Evolutionary conservation across 2,797 vertebrate species (phyloP).

Genomic region (Gymnoscopelus braueri): DNA sequence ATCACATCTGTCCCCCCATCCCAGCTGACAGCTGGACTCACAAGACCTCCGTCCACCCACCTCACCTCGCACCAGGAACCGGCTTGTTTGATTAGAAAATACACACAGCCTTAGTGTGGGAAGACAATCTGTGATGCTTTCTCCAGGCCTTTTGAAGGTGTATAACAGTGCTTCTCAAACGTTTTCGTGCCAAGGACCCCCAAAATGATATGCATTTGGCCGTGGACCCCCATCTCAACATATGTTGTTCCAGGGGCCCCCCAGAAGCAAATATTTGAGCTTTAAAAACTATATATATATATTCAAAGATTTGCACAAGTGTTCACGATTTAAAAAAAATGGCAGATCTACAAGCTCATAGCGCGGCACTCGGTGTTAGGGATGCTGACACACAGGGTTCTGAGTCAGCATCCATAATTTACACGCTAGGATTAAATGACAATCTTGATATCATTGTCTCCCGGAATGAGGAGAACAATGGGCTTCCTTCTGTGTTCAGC

Average conservation of each 20-base stretch:
- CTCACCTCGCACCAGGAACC: conserved; percentile 46
- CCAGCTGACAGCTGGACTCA: conserved; percentile 20
- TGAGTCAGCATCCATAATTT: not conserved
- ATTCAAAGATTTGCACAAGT: too few relatives aligned
- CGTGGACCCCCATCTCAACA: too few relatives aligned
- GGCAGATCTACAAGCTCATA: too few relatives aligned
- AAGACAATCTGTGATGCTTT: not conserved
- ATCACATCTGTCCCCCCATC: conserved; percentile 3
- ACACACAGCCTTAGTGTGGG: too few relatives aligned
- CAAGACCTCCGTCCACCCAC: not conserved
- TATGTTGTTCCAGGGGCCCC: too few relatives aligned
- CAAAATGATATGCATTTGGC: too few relatives aligned
- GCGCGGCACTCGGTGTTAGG: too few relatives aligned
- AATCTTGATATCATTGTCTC: not conserved
- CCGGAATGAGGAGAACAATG: not conserved
- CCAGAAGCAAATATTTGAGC: too few relatives aligned
- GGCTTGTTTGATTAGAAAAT: conserved; percentile 53
- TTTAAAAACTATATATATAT: too few relatives aligned
- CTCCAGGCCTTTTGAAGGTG: conserved; percentile 18
- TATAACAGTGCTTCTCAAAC: too few relatives aligned
- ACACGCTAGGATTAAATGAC: not conserved
- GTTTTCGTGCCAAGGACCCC: too few relatives aligned
- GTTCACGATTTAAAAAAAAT: too few relatives aligned
- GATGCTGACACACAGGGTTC: not conserved
- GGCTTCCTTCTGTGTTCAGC: not conserved